Percentiles rank a stretch among this genome's conserved stretches.
Conservation (phyloP, 1,140 invertebrate species). For the Megalopta genalis region DNA sequence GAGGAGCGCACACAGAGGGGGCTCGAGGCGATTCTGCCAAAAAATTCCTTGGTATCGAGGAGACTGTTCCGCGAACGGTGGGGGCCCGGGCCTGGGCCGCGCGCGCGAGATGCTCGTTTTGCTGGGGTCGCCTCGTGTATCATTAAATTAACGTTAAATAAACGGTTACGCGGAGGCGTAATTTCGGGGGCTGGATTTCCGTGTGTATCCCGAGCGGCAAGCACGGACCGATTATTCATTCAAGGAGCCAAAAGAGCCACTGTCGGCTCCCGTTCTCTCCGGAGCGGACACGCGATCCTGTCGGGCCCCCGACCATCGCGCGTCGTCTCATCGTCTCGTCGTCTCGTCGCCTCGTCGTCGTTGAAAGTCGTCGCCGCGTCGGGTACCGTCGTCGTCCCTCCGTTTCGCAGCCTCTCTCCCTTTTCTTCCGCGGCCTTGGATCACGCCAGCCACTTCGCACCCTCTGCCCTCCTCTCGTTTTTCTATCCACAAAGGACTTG, state of each 20-base stretch:
- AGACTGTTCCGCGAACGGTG: conserved; percentile 62
- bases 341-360: neutral
- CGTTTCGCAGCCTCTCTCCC: conserved; percentile 16
- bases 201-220: conserved; percentile 63
- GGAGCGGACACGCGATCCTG: conserved; percentile 72
- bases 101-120: conserved; percentile 37
- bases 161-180: conserved; percentile 73
- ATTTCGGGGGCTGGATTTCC: conserved; percentile 50
- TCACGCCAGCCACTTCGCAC: conserved; percentile 62
- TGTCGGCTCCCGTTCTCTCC: conserved; percentile 74
- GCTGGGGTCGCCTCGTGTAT: conserved; percentile 58
- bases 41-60: conserved; percentile 48
- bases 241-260: conserved; percentile 70
- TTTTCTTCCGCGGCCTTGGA: conserved; percentile 63
- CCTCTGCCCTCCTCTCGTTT: conserved; percentile 12
- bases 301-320: conserved; percentile 54
- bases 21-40: conserved; percentile 2
- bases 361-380: too few relatives aligned
- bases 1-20: too few relatives aligned
- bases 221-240: conserved; percentile 73
- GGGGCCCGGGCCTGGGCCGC: neutral
- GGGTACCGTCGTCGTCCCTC: neutral
- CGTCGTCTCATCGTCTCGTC: neutral
- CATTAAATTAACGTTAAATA: conserved; percentile 77
- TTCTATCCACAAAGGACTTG: neutral